These are phyloP conservation scores for Rhynchotus rufescens DNA, from an alignment of 2,797 vertebrate species.

Conservation along the genomic window DNA sequence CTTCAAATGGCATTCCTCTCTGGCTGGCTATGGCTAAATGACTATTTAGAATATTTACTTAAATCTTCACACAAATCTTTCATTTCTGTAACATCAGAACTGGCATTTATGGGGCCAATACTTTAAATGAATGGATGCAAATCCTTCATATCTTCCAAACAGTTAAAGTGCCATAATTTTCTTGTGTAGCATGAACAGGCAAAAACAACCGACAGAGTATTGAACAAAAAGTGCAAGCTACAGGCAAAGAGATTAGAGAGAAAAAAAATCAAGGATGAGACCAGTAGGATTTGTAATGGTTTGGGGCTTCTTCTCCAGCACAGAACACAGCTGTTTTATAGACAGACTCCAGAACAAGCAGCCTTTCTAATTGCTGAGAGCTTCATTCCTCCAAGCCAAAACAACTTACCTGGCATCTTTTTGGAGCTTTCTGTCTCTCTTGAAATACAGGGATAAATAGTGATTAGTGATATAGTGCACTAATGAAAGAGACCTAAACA, in stretches of 20 bases:
- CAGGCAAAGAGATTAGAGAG: not conserved
- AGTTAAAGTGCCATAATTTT: not conserved
- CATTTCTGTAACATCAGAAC: constrained; percentile 6
- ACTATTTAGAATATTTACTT: constrained; percentile 34
- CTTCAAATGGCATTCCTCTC: constrained; percentile 36
- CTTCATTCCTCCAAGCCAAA: not conserved
- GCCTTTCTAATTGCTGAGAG: not conserved
- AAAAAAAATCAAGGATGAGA: not conserved
- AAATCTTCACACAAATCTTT: constrained; percentile 6
- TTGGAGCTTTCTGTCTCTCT: not conserved
- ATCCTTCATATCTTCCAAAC: not conserved
- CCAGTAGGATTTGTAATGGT: not conserved
- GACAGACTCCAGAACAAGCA: not conserved
- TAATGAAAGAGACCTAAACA: not conserved
- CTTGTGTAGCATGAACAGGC: not conserved
- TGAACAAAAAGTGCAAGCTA: not conserved
- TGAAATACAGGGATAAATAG: not conserved
- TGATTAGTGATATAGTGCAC: not conserved
- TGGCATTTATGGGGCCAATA: not conserved
- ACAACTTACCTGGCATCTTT: not conserved
- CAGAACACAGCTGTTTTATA: not conserved
- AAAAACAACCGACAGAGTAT: not conserved
- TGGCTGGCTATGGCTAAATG: not conserved
- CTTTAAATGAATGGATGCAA: constrained; percentile 18
- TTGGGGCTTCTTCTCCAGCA: not conserved